Base-by-base conservation (phyloP, 2,113 vertebrate species). In the Coreoperca whiteheadi region DNA sequence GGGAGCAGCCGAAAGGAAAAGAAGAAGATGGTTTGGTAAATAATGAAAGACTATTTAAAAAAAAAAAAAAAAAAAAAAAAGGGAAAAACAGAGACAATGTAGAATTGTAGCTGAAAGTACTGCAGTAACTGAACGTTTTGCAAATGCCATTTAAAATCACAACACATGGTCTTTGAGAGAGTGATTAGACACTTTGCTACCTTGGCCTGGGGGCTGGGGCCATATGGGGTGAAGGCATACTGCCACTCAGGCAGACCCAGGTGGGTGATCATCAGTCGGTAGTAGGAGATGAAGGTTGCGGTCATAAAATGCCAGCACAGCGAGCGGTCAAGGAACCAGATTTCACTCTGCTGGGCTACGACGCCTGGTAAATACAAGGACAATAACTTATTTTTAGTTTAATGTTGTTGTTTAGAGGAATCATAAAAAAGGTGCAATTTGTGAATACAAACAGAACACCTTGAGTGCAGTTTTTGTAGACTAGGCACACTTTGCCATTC, bases 191-290 rank as follows among this genome's bases (percentile, higher is more conserved):
- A 48, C 23, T 30, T 46, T 32, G 43, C 12, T 95, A 99, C 98
- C 97, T 98, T 98, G 83, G 97, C 97, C 88, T 97, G 97, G 5
- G 97, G 98, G 85, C 97, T 98, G 63, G 97, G 93, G 7, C 98
- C 97, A 15, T 99, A 99, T 74, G 96, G 96, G 59, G 98, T 99
- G 91, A 98, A 98, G 82, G 92, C 87, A 0, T 99, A 98, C 59
- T 98, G 98, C 98, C 98, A 99, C 90, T 99, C 97, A 0, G 97
- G 98, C 37, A 99, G 96, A 69, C 98, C 98, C 77, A 99, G 93
- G 86, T 99, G 97, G 3, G 97, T 97, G 90, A 99, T 96, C 90
- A 99, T 97, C 79, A 99, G 95, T 63, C 98, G 95, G 90, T 98
- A 99, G 87, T 98, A 99, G 50, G 97, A 96, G 0, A 96, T 98